phyloP scores from a whole-genome alignment of 2,888 invertebrate species.

The Cheiracanthium punctorium region DNA sequence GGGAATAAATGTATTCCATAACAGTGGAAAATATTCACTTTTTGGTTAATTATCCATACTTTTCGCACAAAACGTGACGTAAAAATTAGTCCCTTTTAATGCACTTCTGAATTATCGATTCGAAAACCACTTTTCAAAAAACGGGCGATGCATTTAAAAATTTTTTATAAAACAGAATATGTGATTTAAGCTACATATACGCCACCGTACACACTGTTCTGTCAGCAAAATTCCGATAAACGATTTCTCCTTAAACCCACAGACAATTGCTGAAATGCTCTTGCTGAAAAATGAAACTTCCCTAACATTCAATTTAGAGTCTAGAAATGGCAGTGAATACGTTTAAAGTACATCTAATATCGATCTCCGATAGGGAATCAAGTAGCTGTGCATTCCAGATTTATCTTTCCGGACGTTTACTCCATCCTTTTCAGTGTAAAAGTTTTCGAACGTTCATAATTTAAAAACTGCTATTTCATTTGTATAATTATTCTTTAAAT shows the following conservation, averaged over 20 bases:
- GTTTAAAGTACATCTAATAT: neutral
- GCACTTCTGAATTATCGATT: neutral
- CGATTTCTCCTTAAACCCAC: neutral
- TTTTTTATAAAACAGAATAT: neutral
- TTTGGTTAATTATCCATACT: too few relatives aligned
- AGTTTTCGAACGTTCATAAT: neutral
- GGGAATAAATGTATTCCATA: too few relatives aligned
- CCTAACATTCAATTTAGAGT: slow-evolving; percentile 4
- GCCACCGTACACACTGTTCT: neutral
- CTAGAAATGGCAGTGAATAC: neutral
- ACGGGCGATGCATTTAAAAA: neutral
- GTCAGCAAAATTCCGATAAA: neutral
- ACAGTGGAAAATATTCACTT: too few relatives aligned
- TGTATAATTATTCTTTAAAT: neutral
- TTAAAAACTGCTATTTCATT: neutral
- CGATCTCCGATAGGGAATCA: slow-evolving; percentile 26
- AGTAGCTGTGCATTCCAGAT: slow-evolving; percentile 1
- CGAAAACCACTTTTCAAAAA: neutral
- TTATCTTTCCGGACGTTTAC: neutral
- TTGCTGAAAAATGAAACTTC: neutral
- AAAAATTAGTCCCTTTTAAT: too few relatives aligned
- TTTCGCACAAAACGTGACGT: too few relatives aligned
- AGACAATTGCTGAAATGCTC: neutral
- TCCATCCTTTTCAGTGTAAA: too few relatives aligned
- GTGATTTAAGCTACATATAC: neutral